Evolutionary conservation across 2,113 vertebrate genomes (phyloP).

Genomic region (Rhea americana): DNA sequence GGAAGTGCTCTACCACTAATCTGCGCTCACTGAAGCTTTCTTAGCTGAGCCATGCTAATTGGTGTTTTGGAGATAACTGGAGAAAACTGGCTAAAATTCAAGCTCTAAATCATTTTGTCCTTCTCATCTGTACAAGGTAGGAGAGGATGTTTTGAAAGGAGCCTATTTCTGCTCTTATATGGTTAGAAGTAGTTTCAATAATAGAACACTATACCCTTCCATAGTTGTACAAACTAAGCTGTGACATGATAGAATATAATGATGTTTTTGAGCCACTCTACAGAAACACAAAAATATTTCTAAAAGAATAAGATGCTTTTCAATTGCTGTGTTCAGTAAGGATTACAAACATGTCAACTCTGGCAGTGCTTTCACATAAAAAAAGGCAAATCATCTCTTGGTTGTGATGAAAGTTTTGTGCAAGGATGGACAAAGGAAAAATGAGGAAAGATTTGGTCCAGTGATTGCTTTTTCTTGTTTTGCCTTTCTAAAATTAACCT

Average conservation of each 20-base stretch:
- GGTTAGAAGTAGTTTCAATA: neutral
- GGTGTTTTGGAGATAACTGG: neutral
- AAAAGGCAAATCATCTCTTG: neutral
- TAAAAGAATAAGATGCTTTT: neutral
- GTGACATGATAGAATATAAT: neutral
- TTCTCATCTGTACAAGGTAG: neutral
- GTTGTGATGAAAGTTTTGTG: neutral
- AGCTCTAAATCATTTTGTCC: neutral
- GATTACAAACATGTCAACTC: neutral
- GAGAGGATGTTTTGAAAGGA: neutral
- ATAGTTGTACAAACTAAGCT: neutral
- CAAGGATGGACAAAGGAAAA: neutral
- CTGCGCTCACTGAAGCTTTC: neutral
- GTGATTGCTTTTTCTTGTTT: neutral
- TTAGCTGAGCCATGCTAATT: neutral
- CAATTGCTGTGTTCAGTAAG: neutral
- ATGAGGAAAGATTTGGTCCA: neutral
- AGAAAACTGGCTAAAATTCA: neutral
- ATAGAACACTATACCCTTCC: neutral
- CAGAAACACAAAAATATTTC: constrained; percentile 20
- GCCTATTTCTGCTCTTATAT: neutral
- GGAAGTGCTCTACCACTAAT: neutral
- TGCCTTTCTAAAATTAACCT: neutral
- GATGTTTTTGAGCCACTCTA: constrained; percentile 27
- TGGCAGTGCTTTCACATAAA: neutral